Evolutionary conservation across 2,113 vertebrate genomes (phyloP).

Genomic region (Tursiops truncatus): DNA sequence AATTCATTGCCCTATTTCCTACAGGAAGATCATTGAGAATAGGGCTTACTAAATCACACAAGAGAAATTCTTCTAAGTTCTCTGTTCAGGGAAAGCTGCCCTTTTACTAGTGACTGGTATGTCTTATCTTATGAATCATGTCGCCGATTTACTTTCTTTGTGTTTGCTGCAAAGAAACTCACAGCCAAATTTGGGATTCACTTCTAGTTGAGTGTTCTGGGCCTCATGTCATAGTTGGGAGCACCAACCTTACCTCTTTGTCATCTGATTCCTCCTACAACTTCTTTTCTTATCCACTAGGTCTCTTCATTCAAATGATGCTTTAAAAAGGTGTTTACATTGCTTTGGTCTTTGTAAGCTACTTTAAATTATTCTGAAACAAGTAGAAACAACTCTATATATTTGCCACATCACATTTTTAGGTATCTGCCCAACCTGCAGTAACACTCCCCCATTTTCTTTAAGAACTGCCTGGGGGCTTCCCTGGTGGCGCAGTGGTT

Average conservation of each 20-base stretch:
- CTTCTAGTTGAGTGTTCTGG: neutral
- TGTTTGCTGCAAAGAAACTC: slow-evolving; percentile 14
- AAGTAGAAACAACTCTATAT: neutral
- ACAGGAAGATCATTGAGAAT: neutral
- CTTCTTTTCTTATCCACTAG: neutral
- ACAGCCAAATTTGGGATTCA: neutral
- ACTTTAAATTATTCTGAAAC: neutral
- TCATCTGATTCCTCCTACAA: neutral
- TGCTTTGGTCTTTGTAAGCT: neutral
- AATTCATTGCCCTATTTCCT: neutral
- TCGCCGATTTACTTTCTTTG: neutral
- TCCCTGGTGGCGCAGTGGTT: too few species aligned
- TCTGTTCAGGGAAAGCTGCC: neutral
- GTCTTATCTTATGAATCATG: neutral
- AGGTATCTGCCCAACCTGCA: neutral
- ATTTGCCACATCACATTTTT: neutral
- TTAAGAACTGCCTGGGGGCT: neutral
- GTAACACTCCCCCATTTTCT: neutral
- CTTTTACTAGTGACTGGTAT: neutral
- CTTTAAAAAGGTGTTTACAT: neutral
- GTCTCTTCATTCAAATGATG: neutral
- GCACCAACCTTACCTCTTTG: neutral
- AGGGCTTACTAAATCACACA: neutral
- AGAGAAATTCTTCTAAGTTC: neutral
- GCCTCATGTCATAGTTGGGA: neutral